Evolutionary conservation across 2,888 invertebrate genomes (phyloP), one percentile per base, ranked within the genome.

Genomic region (Cepaea hortensis): DNA sequence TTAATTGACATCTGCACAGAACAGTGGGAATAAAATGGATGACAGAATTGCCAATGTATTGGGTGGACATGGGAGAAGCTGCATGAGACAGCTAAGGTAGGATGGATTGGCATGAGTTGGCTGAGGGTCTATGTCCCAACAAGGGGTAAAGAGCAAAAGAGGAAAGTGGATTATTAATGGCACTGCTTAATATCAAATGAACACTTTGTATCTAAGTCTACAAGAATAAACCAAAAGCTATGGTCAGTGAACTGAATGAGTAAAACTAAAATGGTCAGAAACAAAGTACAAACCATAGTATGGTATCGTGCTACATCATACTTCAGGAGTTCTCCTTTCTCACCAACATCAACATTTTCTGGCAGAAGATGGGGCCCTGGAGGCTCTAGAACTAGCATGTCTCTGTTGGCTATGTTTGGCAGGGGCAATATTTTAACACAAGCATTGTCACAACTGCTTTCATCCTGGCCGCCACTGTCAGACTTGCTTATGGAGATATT

Each of bases 371-470:
- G 84, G n/a, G 73, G 35, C 23, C 75, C 35, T 15, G 88, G 88
- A 23, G 81, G 76, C 35, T 62, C 20, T 70, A 91, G 13, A 2
- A 76, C 68, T 48, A 90, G 35, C 18, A 81, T 84, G 18, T 89
- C 87, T 62, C 73, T 75, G 61, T 72, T 81, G 15, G 90, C 91
- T 85, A 93, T 91, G 84, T 91, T 87, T 62, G 92, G 93, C 81
- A 93, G 90, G 13, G 76, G 35, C 20, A 92, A 89, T 23, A 88
- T 80, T 48, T 89, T 86, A 86, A 91, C 92, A 87, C 91, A 85
- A 89, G 90, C 91, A 23, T 50, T 62, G 23, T 73, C 55, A 20
- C 72, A 20, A 20, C 18, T 55, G 76, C 2, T 77, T 61, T 55
- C 79, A 50, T 23, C 18, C 23, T 81, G 35, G 18, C 20, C 18